Evolutionary conservation across 2,113 vertebrate genomes (phyloP), one percentile per base, ranked within the genome.

Genomic region (Bubo scandiacus): DNA sequence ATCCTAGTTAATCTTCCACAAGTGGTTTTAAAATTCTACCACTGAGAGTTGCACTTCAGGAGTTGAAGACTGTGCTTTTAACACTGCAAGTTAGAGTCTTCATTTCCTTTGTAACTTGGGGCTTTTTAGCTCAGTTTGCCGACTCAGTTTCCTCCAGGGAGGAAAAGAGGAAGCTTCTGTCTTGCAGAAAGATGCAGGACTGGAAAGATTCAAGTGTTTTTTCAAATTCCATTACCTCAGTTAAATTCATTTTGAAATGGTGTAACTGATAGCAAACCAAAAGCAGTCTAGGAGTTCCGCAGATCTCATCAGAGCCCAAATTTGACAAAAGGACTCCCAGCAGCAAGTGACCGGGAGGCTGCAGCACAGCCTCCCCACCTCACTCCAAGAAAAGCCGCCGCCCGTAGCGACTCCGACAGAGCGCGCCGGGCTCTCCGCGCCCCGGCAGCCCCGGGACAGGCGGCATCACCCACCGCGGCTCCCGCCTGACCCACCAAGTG

Each of bases 131-230:
- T 75, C 52, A 21, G 17, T 79, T 43, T 90, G 80, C 36, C 27
- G 1, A 88, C 49, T 72, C 81, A 15, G 71, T 85, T 96, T 72
- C 81, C 92, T 88, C 54, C 52, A 51, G 26, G 12, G 58, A 85
- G 36, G 57, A 95, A 96, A 96, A 96, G 93, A 87, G 93, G 94
- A 96, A 97, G 81, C 81, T 89, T 54, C 61, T 63, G 14, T 6
- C 57, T 63, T 30, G 25, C 81, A 89, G 40, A 61, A 72, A 72
- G 5, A 3, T 59, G 22, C 0, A 30, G 5, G 26, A 10, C 42
- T 18, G 58, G 3, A 74, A 42, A 90, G 47, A 61, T 36, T 29
- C 81, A 30, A 61, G n/a, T 3, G 2, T 3, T n/a, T n/a, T 18
- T 10, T 5, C 59, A 51, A 43, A 40, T 8, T 58, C 5, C 23